A percentile compares a stretch with the other conserved stretches of the same genome.
phyloP scores from a whole-genome alignment of 2,113 vertebrate genomes.

The Anguilla rostrata region DNA sequence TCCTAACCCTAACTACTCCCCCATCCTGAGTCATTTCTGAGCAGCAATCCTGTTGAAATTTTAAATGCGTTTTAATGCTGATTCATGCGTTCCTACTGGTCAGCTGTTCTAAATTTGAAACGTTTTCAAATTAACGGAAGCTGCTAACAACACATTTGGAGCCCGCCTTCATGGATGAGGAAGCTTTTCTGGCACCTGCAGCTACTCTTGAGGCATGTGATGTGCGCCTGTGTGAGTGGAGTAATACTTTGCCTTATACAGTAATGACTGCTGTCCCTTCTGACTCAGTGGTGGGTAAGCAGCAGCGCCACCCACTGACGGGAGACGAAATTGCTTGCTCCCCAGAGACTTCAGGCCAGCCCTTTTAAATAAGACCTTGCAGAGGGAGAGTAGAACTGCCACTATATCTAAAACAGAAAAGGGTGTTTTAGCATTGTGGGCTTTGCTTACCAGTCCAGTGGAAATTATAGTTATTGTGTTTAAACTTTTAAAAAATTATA shows the following conservation, averaged over 20 bases:
- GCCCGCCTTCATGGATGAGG: neutral
- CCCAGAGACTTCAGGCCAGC: neutral
- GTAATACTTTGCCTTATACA: neutral
- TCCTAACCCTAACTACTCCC: neutral
- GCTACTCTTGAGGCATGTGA: neutral
- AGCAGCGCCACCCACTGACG: neutral
- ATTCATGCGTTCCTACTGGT: neutral
- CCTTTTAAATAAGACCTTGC: neutral
- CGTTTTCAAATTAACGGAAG: neutral
- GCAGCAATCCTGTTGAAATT: neutral
- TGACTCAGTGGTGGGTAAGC: neutral
- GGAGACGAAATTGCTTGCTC: neutral
- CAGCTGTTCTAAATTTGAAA: conserved; percentile 11
- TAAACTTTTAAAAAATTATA: neutral
- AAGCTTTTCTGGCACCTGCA: neutral
- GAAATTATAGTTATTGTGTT: neutral
- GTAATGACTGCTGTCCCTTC: neutral
- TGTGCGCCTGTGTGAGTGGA: neutral
- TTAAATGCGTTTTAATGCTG: neutral
- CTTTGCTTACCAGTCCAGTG: neutral
- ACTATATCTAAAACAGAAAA: neutral
- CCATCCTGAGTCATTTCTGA: neutral
- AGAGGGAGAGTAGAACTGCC: neutral
- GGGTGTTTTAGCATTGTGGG: neutral
- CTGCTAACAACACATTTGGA: neutral